Percentiles rank a stretch among this genome's conserved stretches.
Conservation (phyloP, 2,888 invertebrate species). For the Ennomos fuscantarius region DNA sequence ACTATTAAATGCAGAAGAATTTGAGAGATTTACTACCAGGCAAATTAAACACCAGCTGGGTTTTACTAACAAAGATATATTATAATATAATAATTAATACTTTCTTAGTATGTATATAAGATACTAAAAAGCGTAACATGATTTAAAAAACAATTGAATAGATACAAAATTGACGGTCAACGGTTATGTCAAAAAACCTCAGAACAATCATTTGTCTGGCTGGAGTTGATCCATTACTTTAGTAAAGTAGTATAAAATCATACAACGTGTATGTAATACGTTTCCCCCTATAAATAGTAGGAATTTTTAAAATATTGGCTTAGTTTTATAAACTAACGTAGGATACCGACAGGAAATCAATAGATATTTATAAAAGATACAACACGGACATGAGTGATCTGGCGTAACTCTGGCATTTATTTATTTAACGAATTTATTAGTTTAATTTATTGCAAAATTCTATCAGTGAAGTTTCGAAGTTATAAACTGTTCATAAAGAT, state of each 20-base stretch:
- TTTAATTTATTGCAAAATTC: constrained; percentile 28
- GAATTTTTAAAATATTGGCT: not conserved
- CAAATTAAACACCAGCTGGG: no score
- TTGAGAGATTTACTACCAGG: no score
- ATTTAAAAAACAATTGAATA: no score
- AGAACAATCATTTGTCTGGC: not conserved
- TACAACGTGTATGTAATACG: constrained; percentile 13
- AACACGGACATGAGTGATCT: constrained; percentile 13
- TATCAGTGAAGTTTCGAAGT: not conserved
- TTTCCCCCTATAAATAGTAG: constrained; percentile 9
- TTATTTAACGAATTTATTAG: constrained; percentile 41
- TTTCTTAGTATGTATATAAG: no score
- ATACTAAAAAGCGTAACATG: no score
- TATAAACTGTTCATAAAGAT: no score
- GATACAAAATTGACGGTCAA: not conserved
- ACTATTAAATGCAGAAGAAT: no score
- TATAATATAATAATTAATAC: no score
- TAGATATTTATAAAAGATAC: constrained; percentile 3
- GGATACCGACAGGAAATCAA: not conserved
- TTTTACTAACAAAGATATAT: no score
- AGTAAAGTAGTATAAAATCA: constrained; percentile 7
- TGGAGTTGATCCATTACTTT: constrained; percentile 5
- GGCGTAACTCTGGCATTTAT: constrained; percentile 27
- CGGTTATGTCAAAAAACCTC: constrained; percentile 4
- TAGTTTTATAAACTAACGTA: not conserved